A percentile compares a stretch with the other conserved stretches of the same genome.
Conservation (phyloP, 2,113 vertebrate species). For the Andinoacara biseriatus region DNA sequence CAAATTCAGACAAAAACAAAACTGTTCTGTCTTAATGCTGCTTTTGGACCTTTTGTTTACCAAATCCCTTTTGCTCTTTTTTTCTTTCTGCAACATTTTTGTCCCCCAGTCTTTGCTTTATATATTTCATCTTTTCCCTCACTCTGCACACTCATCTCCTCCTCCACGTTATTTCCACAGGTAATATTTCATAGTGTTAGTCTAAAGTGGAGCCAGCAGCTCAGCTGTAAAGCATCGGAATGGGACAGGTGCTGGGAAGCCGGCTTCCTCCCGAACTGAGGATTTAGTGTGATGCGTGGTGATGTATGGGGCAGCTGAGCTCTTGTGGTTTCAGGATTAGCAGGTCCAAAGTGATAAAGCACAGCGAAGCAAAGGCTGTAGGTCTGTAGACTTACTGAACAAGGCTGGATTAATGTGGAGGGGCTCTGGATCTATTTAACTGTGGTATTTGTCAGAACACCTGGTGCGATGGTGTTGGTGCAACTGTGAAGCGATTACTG, state of each 20-base stretch:
- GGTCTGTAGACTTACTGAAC: constrained; percentile 41
- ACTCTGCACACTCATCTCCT: background rate
- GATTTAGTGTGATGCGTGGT: constrained; percentile 47
- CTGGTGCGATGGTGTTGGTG: background rate
- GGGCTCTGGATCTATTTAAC: constrained; percentile 43
- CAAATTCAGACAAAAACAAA: constrained; percentile 34
- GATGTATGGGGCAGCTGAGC: constrained; percentile 63
- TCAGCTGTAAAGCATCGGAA: constrained; percentile 54
- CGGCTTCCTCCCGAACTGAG: constrained; percentile 38
- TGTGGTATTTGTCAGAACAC: constrained; percentile 37
- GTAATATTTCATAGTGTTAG: constrained; percentile 31
- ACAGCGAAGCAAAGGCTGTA: constrained; percentile 20
- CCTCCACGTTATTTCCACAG: constrained; percentile 10
- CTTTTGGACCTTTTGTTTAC: constrained; percentile 12
- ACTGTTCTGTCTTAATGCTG: constrained; percentile 6
- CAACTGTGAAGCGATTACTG: constrained; percentile 10
- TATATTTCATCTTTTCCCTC: constrained; percentile 3
- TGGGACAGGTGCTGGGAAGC: constrained; percentile 57
- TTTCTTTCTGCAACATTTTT: background rate
- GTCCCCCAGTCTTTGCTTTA: background rate
- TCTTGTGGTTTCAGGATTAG: constrained; percentile 49
- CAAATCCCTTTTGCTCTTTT: background rate
- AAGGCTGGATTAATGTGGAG: constrained; percentile 21
- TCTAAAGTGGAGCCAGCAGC: constrained; percentile 50
- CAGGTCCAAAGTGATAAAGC: constrained; percentile 59